Evolutionary conservation across 1,140 invertebrate species (phyloP), one percentile per base, ranked within the genome.

Genomic region (Mactra quadrangularis): DNA sequence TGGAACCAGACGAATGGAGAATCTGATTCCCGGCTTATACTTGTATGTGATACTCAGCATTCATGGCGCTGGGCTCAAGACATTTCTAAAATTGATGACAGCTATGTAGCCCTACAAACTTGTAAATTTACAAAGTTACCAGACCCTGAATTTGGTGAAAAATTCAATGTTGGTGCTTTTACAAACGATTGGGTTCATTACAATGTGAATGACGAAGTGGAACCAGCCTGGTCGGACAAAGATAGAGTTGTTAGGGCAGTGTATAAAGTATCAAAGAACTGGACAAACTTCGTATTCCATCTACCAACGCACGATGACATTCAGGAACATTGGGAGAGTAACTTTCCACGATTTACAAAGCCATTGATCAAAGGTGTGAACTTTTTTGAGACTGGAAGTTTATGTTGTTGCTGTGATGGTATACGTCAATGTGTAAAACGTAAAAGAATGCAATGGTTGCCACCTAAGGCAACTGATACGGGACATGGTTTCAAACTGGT

Each of bases 401-500:
- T 89, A 6, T 90, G 85, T 50, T 91, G 89, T 60, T 90, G 89
- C 76, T 90, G 87, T 68, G 84, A 87, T 11, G 88, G 89, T 81
- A n/a, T 91, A 1, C 31, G 86, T 9, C 74, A 83, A 4, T 93
- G 90, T 87, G 47, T 92, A 31, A 85, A 88, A n/a, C 83, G 91
- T n/a, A 85, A 91, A 82, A 84, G 88, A 62, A 91, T 92, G 90
- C 81, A 68, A n/a, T 91, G 89, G 88, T 77, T 92, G 15, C 91
- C 91, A 19, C 92, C 92, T 25, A 85, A 87, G 50, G 87, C 91
- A 57, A 60, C 89, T n/a, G 91, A 93, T 71, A 93, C 92, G 25
- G 92, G 91, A 3, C 92, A 93, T 87, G 92, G 92, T 11, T 92
- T 93, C 76, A 92, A 90, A 78, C 85, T 93, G 27, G 78, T 93